A percentile compares a stretch with the other conserved stretches of the same genome.
Evolutionary conservation across 2,888 invertebrate genomes (phyloP).

Genomic region (Limnephilus auricula): DNA sequence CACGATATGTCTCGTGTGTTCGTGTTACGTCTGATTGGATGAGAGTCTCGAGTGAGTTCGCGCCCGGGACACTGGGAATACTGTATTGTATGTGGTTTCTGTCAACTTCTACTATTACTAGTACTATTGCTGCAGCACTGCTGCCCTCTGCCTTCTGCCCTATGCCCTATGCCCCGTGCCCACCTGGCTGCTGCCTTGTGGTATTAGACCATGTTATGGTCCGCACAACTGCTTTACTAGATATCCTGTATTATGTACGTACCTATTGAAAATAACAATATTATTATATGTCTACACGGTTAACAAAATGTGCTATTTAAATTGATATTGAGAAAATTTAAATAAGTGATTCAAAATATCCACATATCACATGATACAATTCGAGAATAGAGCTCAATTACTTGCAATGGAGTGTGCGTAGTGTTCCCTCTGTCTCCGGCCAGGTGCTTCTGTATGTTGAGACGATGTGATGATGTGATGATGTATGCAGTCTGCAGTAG

Average conservation of each 20-base stretch:
- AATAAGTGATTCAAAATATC: slow-evolving; percentile 51
- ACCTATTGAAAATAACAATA: slow-evolving; percentile 44
- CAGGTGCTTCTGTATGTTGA: neutral
- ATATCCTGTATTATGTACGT: slow-evolving; percentile 50
- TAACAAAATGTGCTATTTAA: slow-evolving; percentile 55
- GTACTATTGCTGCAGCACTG: neutral
- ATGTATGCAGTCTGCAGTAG: neutral
- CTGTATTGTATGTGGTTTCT: neutral
- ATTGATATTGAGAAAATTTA: slow-evolving; percentile 38
- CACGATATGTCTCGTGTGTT: neutral
- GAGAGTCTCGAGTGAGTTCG: neutral
- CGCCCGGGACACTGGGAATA: neutral
- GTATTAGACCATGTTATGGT: slow-evolving; percentile 44
- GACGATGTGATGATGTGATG: neutral
- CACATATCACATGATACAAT: slow-evolving; percentile 63
- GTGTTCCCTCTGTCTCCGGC: neutral
- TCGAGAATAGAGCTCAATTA: no score
- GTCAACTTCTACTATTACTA: neutral
- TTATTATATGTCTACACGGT: slow-evolving; percentile 51
- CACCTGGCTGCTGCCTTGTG: neutral
- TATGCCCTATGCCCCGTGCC: neutral
- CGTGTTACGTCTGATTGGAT: neutral
- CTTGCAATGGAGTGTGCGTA: no score
- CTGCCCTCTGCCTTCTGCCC: neutral
- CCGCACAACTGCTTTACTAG: slow-evolving; percentile 62